Percentiles rank a stretch among this genome's conserved stretches.
Conservation (phyloP, 2,113 vertebrate genomes). For the Natator depressus region DNA sequence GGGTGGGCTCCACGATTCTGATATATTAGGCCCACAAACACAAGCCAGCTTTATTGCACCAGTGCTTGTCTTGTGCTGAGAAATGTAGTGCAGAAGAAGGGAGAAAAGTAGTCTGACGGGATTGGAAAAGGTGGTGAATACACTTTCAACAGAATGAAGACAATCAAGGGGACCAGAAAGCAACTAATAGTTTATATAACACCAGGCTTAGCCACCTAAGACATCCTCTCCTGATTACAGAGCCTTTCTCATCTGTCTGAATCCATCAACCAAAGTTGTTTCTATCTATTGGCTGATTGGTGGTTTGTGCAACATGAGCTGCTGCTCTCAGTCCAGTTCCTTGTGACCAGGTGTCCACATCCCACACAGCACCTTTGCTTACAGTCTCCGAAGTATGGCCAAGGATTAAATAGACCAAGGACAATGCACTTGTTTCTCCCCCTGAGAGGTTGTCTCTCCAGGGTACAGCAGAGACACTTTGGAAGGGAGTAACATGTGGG, state of each 20-base stretch:
- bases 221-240: background rate
- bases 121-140: background rate
- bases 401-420: background rate
- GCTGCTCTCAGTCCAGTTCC: background rate
- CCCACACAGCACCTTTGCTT: background rate
- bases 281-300: background rate
- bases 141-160: background rate
- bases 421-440: background rate
- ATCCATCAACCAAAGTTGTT: background rate
- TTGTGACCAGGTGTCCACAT: fast-evolving
- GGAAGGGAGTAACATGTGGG: background rate
- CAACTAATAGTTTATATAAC: background rate
- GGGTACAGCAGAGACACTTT: background rate
- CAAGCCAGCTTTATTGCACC: background rate
- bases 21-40: background rate
- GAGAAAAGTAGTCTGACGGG: background rate
- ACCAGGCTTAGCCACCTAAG: background rate
- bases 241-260: background rate
- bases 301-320: background rate
- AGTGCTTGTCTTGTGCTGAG: background rate
- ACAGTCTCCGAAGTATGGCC: background rate
- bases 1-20: background rate
- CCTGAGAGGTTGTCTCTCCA: background rate
- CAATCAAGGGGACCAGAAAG: background rate
- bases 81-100: background rate